Percentiles rank a stretch among this genome's conserved stretches.
phyloP scores from a whole-genome alignment of 2,113 vertebrate genomes.

The Pteronura brasiliensis region DNA sequence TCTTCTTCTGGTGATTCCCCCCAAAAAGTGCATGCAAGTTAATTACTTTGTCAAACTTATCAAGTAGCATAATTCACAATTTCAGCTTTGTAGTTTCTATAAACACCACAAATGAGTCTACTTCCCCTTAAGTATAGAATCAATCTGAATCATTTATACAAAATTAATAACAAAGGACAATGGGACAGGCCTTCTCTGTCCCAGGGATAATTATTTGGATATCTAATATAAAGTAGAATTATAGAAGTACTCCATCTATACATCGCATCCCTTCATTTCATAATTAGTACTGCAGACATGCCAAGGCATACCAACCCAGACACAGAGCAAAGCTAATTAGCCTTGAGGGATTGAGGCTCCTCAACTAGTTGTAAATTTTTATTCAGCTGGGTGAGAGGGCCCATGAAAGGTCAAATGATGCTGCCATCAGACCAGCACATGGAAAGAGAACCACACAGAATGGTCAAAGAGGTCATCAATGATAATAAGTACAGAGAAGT shows the following conservation, averaged over 20 bases:
- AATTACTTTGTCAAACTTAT: not conserved
- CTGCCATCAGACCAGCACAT: not conserved
- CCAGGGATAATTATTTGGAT: not conserved
- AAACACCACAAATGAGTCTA: not conserved
- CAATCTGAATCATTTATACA: not conserved
- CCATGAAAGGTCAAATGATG: slow-evolving; percentile 15
- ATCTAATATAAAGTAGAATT: not conserved
- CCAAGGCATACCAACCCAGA: not conserved
- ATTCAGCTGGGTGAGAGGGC: slow-evolving; percentile 2
- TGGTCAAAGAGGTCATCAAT: slow-evolving; percentile 41
- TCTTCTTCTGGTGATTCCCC: not conserved
- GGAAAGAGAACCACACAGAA: not conserved
- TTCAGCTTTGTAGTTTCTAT: not conserved
- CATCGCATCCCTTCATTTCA: not conserved
- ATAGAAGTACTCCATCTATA: not conserved
- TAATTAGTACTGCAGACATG: slow-evolving; percentile 32
- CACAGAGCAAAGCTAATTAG: slow-evolving; percentile 54
- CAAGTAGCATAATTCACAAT: not conserved
- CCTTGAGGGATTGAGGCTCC: not conserved
- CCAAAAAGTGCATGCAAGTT: not conserved
- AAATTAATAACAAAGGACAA: not conserved
- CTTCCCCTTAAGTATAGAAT: not conserved
- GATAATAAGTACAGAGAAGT: slow-evolving; percentile 41
- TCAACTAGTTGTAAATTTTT: slow-evolving; percentile 48
- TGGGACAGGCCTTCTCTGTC: not conserved